Conservation (phyloP, 2,113 vertebrate species). For the Tenrec ecaudatus region DNA sequence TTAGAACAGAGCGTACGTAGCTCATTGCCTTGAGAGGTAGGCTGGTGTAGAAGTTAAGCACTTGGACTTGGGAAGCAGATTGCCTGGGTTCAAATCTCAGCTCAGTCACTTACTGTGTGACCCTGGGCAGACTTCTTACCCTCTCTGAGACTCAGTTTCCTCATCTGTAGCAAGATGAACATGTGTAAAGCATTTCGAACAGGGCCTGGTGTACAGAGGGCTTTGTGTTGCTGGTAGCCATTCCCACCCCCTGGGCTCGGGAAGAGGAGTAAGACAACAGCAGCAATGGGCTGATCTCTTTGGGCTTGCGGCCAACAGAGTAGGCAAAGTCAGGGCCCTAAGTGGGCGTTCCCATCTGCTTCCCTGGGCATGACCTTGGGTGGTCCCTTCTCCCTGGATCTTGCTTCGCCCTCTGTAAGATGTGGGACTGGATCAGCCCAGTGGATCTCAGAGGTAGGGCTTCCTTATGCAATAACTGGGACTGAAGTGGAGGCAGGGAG, state of each 20-base stretch:
- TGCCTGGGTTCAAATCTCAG: background rate
- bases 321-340: background rate
- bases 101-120: background rate
- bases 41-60: background rate
- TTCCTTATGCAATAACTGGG: background rate
- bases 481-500: background rate
- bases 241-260: background rate
- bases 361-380: background rate
- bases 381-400: background rate
- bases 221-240: background rate
- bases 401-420: background rate
- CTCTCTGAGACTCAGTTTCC: background rate
- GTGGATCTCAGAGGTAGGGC: background rate
- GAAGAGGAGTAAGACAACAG: background rate
- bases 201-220: background rate
- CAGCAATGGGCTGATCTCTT: background rate
- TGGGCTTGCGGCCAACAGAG: background rate
- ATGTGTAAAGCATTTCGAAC: background rate
- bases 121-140: background rate
- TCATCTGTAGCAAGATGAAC: slow-evolving; percentile 38
- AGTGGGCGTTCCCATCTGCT: background rate
- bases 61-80: background rate
- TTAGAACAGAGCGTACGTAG: background rate
- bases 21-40: background rate
- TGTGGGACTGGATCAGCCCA: background rate